These are phyloP conservation scores for Acrocephalus scirpaceus DNA, from an alignment of 2,797 vertebrate genomes.

Conservation along the genomic window DNA sequence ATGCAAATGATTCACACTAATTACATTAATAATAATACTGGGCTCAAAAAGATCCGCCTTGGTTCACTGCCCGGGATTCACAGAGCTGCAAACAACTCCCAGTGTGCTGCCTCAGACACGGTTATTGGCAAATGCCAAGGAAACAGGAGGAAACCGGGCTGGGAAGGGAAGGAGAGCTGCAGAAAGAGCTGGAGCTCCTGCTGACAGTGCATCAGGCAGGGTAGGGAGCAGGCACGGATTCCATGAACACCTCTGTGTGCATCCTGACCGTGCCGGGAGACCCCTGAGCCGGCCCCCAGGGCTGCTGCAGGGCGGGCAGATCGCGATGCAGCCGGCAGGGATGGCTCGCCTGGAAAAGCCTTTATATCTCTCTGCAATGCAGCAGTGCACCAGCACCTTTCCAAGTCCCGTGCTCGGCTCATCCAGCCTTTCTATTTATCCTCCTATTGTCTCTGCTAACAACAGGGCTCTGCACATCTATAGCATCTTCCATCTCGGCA, in stretches of 20 bases:
- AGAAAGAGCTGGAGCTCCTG: not conserved
- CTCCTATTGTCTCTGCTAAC: conserved; percentile 59
- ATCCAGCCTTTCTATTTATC: conserved; percentile 53
- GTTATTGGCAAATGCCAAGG: conserved; percentile 8
- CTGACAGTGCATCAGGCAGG: not conserved
- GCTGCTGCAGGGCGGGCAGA: not conserved
- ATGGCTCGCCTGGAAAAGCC: not conserved
- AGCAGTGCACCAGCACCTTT: conserved; percentile 58
- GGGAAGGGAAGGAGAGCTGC: not conserved
- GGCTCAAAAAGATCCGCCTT: conserved; percentile 30
- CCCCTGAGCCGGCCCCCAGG: rapidly evolving
- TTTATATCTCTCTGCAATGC: conserved; percentile 18
- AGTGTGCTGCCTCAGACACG: not conserved
- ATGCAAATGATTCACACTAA: conserved; percentile 51
- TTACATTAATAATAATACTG: conserved; percentile 55
- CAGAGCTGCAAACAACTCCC: conserved; percentile 48
- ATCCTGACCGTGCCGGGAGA: not conserved
- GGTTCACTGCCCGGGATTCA: conserved; percentile 33
- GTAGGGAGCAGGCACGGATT: not conserved
- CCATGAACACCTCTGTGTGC: not conserved
- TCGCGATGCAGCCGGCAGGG: not conserved
- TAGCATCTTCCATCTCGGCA: not conserved
- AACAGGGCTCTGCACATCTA: conserved; percentile 15
- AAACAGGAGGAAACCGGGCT: not conserved
- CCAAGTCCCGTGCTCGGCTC: conserved; percentile 48